Percentiles rank a stretch among this genome's conserved stretches.
These are phyloP conservation scores for Trachops cirrhosus DNA, from an alignment of 2,797 vertebrate species.

Conservation along the genomic window DNA sequence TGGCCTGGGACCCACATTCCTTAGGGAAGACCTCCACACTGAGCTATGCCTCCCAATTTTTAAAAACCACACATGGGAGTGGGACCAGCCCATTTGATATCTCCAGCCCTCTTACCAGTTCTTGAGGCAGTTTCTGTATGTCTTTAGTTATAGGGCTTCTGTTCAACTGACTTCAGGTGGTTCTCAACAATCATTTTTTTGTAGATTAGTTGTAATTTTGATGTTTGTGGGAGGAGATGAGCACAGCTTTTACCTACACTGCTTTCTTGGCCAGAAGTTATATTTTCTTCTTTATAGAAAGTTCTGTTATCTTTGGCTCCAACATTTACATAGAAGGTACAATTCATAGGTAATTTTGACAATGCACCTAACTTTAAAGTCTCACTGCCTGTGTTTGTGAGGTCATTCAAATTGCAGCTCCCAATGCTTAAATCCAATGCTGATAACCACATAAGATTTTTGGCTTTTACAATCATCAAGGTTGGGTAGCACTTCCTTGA, in stretches of 20 bases:
- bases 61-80: not conserved
- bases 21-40: not conserved
- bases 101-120: not conserved
- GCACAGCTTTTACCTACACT: not conserved
- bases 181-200: not conserved
- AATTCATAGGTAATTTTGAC: not conserved
- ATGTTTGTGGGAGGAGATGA: not conserved
- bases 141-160: not conserved
- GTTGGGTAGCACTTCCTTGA: not conserved
- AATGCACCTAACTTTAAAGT: not conserved
- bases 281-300: not conserved
- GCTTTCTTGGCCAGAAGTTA: not conserved
- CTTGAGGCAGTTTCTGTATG: not conserved
- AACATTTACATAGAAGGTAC: not conserved
- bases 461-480: not conserved
- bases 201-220: not conserved
- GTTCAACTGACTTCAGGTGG: not conserved
- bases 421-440: not conserved
- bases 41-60: not conserved
- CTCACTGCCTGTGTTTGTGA: not conserved
- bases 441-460: not conserved
- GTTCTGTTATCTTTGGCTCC: not conserved
- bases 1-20: not conserved
- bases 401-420: not conserved
- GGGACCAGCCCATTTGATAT: not conserved